Evolutionary conservation across 2,888 invertebrate species (phyloP).

Genomic region (Andrena marginata): DNA sequence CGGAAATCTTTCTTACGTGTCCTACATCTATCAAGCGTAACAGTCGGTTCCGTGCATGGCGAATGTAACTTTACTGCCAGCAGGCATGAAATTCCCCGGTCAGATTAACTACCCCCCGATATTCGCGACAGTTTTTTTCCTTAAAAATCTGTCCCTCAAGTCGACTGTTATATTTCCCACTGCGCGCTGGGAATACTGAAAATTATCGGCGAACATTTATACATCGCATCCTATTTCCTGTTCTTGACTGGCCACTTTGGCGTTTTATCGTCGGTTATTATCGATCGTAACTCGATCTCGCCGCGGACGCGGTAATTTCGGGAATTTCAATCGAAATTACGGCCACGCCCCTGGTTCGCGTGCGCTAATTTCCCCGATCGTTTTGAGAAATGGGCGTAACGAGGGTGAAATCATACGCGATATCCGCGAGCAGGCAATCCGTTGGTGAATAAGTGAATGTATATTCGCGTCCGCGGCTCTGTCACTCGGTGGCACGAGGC

Average conservation of each 20-base stretch:
- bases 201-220: not conserved
- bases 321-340: not conserved
- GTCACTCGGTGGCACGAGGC: not conserved
- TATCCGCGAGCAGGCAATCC: constrained; percentile 33
- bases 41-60: constrained; percentile 47
- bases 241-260: not conserved
- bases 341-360: not conserved
- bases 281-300: not conserved
- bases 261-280: not conserved
- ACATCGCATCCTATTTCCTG: not conserved
- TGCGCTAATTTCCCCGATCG: constrained; percentile 11
- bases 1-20: constrained; percentile 45
- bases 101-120: constrained; percentile 29
- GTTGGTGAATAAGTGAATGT: constrained; percentile 13
- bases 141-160: not conserved
- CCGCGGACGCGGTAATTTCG: not conserved
- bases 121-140: constrained; percentile 4
- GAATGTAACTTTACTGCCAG: constrained; percentile 54
- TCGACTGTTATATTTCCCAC: not conserved
- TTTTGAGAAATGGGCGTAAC: not conserved
- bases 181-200: not conserved
- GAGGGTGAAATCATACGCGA: constrained; percentile 16
- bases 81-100: constrained; percentile 34
- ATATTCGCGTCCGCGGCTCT: not conserved
- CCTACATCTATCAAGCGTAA: constrained; percentile 34